These are phyloP conservation scores for Garra rufa DNA, from an alignment of 2,113 vertebrate genomes.

Conservation along the genomic window DNA sequence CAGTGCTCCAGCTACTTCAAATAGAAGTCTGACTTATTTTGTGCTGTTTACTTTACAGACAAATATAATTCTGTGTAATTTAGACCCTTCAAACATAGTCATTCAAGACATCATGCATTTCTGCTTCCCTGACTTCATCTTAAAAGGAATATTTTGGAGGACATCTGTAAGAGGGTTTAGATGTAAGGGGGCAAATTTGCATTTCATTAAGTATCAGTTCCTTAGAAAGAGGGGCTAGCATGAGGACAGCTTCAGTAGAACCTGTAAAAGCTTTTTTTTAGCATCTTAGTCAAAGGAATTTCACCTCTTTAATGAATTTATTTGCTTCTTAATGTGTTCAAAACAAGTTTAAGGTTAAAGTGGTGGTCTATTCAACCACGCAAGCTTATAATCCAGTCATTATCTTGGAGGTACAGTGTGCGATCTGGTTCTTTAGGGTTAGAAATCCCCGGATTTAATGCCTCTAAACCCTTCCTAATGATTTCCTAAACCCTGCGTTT, in stretches of 20 bases:
- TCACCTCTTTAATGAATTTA: neutral
- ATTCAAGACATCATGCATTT: neutral
- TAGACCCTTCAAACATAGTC: neutral
- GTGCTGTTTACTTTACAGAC: neutral
- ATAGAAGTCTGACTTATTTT: neutral
- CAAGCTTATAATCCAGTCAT: neutral
- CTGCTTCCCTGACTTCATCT: neutral
- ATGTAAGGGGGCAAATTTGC: neutral
- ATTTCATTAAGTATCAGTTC: neutral
- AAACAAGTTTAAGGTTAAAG: neutral
- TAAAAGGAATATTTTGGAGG: neutral
- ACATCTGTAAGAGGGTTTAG: neutral
- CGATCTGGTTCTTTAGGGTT: neutral
- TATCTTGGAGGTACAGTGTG: neutral
- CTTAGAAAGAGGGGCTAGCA: neutral
- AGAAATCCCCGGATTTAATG: constrained; percentile 15
- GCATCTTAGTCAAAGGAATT: neutral
- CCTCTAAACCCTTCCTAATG: constrained; percentile 18
- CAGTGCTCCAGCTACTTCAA: neutral
- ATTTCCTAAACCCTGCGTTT: neutral
- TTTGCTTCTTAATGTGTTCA: neutral
- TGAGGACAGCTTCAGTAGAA: neutral
- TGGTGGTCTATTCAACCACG: neutral
- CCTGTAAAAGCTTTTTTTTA: neutral
- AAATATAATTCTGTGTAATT: constrained; percentile 1